A percentile compares a stretch with the other conserved stretches of the same genome.
Conservation (phyloP, 1,140 invertebrate genomes). For the Drosophila nasuta region DNA sequence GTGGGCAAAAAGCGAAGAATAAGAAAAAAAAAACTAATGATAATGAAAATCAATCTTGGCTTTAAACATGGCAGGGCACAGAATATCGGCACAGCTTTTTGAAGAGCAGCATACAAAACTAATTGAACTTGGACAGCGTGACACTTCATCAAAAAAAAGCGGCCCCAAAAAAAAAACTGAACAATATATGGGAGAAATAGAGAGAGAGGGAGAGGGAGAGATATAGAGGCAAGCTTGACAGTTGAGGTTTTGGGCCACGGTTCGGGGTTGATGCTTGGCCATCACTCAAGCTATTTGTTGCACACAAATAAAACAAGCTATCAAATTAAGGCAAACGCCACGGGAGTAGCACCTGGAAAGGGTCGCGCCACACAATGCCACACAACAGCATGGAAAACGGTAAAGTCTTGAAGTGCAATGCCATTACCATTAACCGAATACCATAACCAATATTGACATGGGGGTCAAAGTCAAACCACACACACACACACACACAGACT, state of each 20-base stretch:
- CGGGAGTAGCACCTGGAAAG: conserved; percentile 49
- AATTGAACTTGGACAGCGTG: conserved; percentile 83
- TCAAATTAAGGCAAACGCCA: conserved; percentile 75
- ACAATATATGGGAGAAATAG: conserved; percentile 48
- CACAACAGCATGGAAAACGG: conserved; percentile 18
- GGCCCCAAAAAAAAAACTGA: conserved; percentile 24
- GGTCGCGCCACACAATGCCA: not conserved
- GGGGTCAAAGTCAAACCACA: conserved; percentile 46
- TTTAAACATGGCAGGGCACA: conserved; percentile 58
- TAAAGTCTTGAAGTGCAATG: conserved; percentile 42
- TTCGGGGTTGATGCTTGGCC: conserved; percentile 40
- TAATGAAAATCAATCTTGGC: conserved; percentile 73
- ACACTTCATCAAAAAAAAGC: conserved; percentile 65
- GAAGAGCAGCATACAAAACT: conserved; percentile 75
- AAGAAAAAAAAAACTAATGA: conserved; percentile 4
- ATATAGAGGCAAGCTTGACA: conserved; percentile 1
- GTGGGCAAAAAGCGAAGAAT: not conserved
- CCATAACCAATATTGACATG: conserved; percentile 51
- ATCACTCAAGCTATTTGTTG: conserved; percentile 80
- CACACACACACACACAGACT: not conserved
- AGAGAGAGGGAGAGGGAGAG: not conserved
- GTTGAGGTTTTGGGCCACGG: conserved; percentile 17
- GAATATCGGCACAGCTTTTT: conserved; percentile 68
- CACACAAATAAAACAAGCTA: conserved; percentile 78
- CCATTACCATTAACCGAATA: conserved; percentile 41